These are phyloP conservation scores for Odontamblyopus rebecca DNA, from an alignment of 2,797 vertebrate species.

Conservation along the genomic window DNA sequence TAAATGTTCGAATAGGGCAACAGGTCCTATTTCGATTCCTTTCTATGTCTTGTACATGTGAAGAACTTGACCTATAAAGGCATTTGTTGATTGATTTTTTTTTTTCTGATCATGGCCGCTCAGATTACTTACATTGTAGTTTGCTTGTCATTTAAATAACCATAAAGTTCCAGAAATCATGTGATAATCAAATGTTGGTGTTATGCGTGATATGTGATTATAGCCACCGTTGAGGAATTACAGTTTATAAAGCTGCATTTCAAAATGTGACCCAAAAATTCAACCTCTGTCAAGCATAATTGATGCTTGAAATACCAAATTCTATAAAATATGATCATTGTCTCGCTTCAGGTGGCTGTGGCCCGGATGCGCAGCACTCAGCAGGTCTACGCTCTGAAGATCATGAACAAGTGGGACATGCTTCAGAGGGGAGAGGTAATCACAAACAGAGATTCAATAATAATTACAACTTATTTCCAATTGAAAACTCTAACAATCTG, in stretches of 20 bases:
- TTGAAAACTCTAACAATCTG: background rate
- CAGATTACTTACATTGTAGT: too few relatives aligned
- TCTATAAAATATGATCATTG: too few relatives aligned
- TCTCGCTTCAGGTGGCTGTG: constrained; percentile 78
- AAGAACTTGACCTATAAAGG: too few relatives aligned
- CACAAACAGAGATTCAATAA: background rate
- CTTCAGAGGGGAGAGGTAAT: constrained; percentile 81
- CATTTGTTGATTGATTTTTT: too few relatives aligned
- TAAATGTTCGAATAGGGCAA: too few relatives aligned
- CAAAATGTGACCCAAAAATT: background rate
- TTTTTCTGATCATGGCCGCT: too few relatives aligned
- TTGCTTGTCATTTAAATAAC: too few relatives aligned
- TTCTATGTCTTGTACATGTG: too few relatives aligned
- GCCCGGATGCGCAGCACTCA: constrained; percentile 80
- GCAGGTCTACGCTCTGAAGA: constrained; percentile 87
- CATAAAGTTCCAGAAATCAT: too few relatives aligned
- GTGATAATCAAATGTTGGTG: background rate
- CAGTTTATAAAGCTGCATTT: background rate
- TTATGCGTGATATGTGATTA: background rate
- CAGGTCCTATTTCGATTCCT: too few relatives aligned
- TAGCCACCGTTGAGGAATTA: background rate
- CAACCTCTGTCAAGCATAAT: background rate
- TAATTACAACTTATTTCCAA: too few relatives aligned
- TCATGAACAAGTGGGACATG: constrained; percentile 92
- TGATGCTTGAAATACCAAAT: background rate